Conservation (phyloP, 2,113 vertebrate genomes). For the Tricholaema leucomelas region DNA sequence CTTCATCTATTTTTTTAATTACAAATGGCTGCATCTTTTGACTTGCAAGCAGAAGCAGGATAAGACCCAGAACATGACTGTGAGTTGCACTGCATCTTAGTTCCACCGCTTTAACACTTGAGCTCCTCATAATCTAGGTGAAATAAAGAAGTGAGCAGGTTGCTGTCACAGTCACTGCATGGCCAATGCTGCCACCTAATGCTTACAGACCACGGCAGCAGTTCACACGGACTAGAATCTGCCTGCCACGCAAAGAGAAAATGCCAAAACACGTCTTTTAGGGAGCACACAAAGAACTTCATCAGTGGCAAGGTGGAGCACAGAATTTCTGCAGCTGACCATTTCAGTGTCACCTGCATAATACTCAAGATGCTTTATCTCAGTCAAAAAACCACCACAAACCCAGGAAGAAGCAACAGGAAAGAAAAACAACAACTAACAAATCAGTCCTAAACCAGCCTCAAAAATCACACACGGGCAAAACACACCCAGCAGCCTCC, state of each 20-base stretch:
- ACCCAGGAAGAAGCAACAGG: too few species aligned
- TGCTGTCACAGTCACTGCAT: background rate
- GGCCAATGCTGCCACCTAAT: slow-evolving; percentile 21
- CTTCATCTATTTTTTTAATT: background rate
- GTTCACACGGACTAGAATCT: background rate
- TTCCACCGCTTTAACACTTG: background rate
- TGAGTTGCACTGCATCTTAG: background rate
- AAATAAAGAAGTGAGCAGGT: background rate
- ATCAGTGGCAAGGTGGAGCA: background rate
- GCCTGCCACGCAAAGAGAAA: background rate
- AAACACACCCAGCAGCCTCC: background rate
- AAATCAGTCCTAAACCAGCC: background rate
- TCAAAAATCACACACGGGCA: background rate
- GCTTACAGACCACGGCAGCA: background rate
- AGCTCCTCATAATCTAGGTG: background rate
- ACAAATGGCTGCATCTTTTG: background rate
- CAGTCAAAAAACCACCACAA: too few species aligned
- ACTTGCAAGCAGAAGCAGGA: background rate
- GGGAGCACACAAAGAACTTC: background rate
- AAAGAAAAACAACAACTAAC: too few species aligned
- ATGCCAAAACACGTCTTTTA: background rate
- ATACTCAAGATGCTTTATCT: background rate
- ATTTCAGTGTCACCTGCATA: background rate
- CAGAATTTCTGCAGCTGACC: background rate
- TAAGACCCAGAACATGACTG: background rate